A percentile compares a stretch with the other conserved stretches of the same genome.
phyloP scores from a whole-genome alignment of 2,797 vertebrate genomes.

The Falco concolor region DNA sequence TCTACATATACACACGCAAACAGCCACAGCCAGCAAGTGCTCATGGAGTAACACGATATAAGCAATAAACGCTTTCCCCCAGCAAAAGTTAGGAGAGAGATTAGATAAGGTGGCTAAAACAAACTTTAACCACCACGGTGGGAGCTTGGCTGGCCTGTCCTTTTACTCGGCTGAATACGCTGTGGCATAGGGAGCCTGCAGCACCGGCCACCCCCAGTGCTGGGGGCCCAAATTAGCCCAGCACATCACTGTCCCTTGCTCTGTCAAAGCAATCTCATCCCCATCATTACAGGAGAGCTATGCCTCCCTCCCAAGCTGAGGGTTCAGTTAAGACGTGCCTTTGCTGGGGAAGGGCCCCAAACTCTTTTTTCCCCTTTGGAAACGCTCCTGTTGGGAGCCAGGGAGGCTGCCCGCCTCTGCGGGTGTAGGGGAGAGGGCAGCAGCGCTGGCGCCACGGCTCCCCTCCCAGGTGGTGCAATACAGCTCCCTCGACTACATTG shows the following conservation, averaged over 20 bases:
- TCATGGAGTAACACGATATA: constrained; percentile 71
- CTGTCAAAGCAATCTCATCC: not conserved
- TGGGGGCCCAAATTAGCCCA: not conserved
- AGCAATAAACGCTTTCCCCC: constrained; percentile 66
- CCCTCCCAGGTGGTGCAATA: not conserved
- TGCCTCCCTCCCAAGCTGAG: not conserved
- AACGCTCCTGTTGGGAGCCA: not conserved
- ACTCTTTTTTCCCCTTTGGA: not conserved
- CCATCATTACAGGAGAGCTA: not conserved
- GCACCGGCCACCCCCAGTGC: not conserved
- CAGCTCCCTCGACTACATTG: not conserved
- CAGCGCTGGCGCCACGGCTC: not conserved
- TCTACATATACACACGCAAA: constrained; percentile 61
- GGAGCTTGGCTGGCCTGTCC: not conserved
- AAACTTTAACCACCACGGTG: constrained; percentile 46
- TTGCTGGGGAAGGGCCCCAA: not conserved
- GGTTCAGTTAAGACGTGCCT: not conserved
- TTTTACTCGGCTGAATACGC: not conserved
- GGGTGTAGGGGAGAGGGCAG: not conserved
- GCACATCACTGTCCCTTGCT: not conserved
- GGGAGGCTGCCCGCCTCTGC: not conserved
- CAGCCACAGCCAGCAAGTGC: constrained; percentile 67
- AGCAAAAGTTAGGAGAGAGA: constrained; percentile 59
- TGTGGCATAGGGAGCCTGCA: accelerated
- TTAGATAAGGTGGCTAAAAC: constrained; percentile 68